Conservation (phyloP, 2,797 vertebrate species). For the Rhodeus uyekii region DNA sequence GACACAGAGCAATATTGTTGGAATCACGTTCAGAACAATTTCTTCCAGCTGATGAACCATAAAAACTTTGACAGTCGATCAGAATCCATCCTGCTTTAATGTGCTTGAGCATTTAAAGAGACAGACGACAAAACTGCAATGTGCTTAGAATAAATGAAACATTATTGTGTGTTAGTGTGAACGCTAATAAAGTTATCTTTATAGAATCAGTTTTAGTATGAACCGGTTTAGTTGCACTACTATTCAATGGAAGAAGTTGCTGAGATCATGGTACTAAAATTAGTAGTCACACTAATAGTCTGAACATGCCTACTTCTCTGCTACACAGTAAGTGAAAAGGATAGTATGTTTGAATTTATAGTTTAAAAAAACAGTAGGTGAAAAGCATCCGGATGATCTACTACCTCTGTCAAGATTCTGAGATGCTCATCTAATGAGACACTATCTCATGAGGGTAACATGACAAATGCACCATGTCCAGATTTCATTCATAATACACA, state of each 20-base stretch:
- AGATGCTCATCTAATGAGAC: not conserved
- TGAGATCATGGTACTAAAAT: not conserved
- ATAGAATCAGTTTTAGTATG: not conserved
- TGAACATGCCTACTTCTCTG: not conserved
- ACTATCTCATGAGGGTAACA: not conserved
- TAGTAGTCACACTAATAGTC: not conserved
- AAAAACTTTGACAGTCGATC: not conserved
- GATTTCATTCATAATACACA: not conserved
- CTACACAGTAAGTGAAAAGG: not conserved
- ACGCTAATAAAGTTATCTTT: not conserved
- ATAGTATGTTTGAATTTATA: not conserved
- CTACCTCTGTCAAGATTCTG: not conserved
- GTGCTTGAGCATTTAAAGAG: not conserved
- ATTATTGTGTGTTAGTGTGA: not conserved
- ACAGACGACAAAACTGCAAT: too few relatives aligned
- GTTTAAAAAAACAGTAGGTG: not conserved
- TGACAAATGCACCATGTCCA: not conserved
- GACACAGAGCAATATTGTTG: too few relatives aligned
- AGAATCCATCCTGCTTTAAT: not conserved
- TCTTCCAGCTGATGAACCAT: too few relatives aligned
- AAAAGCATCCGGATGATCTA: not conserved
- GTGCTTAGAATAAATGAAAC: not conserved
- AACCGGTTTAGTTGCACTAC: not conserved
- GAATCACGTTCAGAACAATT: not conserved
- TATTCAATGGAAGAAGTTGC: not conserved